Conservation (phyloP, 2,113 vertebrate species). For the Platichthys stellatus region DNA sequence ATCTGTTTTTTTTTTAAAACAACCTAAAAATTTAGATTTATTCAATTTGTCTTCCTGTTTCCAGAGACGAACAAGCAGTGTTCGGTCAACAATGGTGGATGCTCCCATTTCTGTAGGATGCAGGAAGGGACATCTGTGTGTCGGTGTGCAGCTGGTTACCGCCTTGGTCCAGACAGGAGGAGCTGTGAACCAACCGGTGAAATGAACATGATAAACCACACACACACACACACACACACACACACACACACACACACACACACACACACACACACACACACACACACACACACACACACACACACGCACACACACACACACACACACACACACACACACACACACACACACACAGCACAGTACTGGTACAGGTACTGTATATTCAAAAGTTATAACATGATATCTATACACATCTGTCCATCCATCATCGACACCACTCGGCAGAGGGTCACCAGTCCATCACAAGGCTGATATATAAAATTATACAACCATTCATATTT, state of each 20-base stretch:
- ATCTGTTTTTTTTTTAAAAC: not conserved
- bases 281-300: not conserved
- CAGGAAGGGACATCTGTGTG: slow-evolving; percentile 75
- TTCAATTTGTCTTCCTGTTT: slow-evolving; percentile 32
- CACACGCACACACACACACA: no score
- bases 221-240: not conserved
- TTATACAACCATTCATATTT: no score
- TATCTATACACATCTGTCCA: no score
- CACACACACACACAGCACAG: not conserved
- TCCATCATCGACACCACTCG: no score
- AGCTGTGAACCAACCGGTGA: slow-evolving; percentile 88
- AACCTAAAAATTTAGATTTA: not conserved
- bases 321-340: no score
- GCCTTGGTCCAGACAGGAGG: slow-evolving; percentile 79
- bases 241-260: no score
- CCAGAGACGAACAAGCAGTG: slow-evolving; percentile 84
- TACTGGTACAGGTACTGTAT: no score
- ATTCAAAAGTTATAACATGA: no score
- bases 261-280: no score
- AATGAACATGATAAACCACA: not conserved
- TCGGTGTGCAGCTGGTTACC: slow-evolving; percentile 87
- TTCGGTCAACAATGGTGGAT: slow-evolving; percentile 87
- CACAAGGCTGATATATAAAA: not conserved
- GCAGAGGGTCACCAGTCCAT: not conserved
- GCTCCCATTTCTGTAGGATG: slow-evolving; percentile 89